Evolutionary conservation across 1,140 invertebrate species (phyloP), one percentile per base, ranked within the genome.

Genomic region (Charaxes varanes): DNA sequence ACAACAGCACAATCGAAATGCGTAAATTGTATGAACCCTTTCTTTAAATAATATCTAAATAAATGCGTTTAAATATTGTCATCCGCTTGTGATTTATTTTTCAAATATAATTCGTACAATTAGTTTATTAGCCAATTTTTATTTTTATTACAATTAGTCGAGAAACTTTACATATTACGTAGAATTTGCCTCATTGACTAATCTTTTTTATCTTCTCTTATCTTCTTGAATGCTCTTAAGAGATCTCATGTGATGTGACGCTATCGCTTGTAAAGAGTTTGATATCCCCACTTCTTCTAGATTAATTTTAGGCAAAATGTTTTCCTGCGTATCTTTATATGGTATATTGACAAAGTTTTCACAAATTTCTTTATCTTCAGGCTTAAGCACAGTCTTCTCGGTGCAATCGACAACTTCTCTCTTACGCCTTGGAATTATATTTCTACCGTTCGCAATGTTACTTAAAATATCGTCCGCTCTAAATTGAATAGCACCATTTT

Each of bases 361-460:
- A 13, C 77, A 84, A 19, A 81, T 76, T 52, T 69, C 49, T 44
- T 58, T 68, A 15, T 74, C 74, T 41, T 74, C 63, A 3, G 55
- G 57, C 41, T 69, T 56, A 5, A 77, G 31, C 10, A 27, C 19
- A 3, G 54, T 56, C 54, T 61, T 66, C 28, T 71, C 53, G 5
- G 65, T 68, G 44, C 73, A 82, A 48, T 84, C 72, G 0, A 76
- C 47, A 4, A 69, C 55, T 53, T 82, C 77, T 37, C 80, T 67
- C 41, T 84, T 84, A 12, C 32, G 32, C 18, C 44, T 24, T 11
- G 44, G 44, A 10, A 34, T 35, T 18, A 47, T 33, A 18, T 31
- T 21, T 12, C 22, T 38, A 30, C 49, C 49, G 30, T 46, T 52
- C 6, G 35, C 38, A 19, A 52, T 38, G 8, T 37, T 34, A 33